Base-by-base conservation (phyloP, 2,888 invertebrate species). In the Halocaridina rubra region DNA sequence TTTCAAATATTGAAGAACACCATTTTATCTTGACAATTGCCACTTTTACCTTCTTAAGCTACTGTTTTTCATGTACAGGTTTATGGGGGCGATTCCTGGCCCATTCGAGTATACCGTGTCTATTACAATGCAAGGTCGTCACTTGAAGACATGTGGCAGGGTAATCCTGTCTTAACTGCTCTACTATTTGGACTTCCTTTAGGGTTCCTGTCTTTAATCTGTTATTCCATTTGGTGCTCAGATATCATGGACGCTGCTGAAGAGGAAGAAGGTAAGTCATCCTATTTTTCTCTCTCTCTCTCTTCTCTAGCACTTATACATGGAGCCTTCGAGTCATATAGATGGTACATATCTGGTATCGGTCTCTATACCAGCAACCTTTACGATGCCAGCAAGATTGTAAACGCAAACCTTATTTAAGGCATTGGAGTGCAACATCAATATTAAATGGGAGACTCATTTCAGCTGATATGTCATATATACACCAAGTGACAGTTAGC, bases 181-280 rank as follows among this genome's bases (percentile, higher is more conserved):
- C 94, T 99, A 3, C 93, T 99, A 77, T 98, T 99, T 91, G 98
- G 98, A 0, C 93, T 99, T 85, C 99, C 99, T 0, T 92, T 97
- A 64, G 96, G 97, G 46, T 98, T 99, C 91, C 93, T 99, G 24
- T 95, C 96, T 27, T 93, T 99, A 24, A 98, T 99, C 89, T 94
- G 97, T 90, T 99, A 99, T 91, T 97, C 98, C 1, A 95, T 98
- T 88, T 99, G 97, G 91, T 99, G 98, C 91, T 95, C 97, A 78
- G 98, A 99, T 91, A 97, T 98, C 89, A 92, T 98, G 88, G 98
- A 98, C 91, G 96, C 96, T 0, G 95, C 95, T 69, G 97, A 96
- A 79, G 96, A 96, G 80, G 96, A 96, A 87, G 91, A 91, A 69
- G 82, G 82, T 82, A 59, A 71, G 77, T n/a, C n/a, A n/a, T n/a